Conservation (phyloP, 2,113 vertebrate species). For the Zapus hudsonius region DNA sequence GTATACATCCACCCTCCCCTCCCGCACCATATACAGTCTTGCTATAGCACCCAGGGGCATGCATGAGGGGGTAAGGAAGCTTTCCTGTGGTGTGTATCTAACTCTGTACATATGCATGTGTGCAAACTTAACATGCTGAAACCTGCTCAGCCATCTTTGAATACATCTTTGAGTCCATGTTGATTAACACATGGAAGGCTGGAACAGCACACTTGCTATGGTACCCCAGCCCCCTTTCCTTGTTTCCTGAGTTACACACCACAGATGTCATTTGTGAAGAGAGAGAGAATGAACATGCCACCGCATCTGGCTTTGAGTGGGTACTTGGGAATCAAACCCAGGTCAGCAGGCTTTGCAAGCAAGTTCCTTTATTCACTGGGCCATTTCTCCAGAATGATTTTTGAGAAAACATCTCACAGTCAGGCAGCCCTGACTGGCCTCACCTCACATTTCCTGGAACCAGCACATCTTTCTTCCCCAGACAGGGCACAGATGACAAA, state of each 20-base stretch:
- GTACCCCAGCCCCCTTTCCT: background rate
- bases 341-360: too few species aligned
- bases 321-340: too few species aligned
- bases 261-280: background rate
- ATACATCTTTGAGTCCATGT: background rate
- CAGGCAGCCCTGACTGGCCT: background rate
- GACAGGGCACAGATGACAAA: too few species aligned
- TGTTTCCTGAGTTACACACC: constrained; percentile 10
- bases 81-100: background rate
- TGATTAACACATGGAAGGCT: background rate
- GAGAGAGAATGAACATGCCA: too few species aligned
- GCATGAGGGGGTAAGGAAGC: background rate
- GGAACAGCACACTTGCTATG: background rate
- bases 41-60: background rate
- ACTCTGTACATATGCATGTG: too few species aligned
- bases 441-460: too few species aligned
- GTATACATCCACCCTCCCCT: background rate
- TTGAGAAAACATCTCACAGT: background rate
- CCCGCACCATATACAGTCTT: background rate
- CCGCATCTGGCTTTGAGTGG: too few species aligned
- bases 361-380: too few species aligned
- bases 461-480: too few species aligned
- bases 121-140: background rate
- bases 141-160: background rate
- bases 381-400: too few species aligned